These are phyloP conservation scores for Tauraco erythrolophus DNA, from an alignment of 2,113 vertebrate species.

Conservation along the genomic window DNA sequence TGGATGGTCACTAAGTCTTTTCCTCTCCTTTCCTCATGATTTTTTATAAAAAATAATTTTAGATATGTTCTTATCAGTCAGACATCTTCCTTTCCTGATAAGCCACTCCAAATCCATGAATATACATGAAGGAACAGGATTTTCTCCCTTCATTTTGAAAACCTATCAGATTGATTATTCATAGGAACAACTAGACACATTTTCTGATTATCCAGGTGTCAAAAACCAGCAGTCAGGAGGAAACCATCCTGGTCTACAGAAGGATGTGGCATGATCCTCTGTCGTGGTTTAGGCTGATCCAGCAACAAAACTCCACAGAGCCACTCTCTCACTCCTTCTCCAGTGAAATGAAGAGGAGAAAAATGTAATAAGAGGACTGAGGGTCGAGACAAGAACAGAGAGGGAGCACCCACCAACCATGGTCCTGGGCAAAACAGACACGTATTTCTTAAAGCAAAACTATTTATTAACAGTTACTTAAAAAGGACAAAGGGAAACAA, in stretches of 20 bases:
- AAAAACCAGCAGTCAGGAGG: neutral
- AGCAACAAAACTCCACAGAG: too few relatives aligned
- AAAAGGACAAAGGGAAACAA: too few relatives aligned
- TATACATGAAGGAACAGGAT: neutral
- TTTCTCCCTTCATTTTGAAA: neutral
- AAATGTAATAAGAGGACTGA: too few relatives aligned
- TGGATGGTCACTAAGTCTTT: neutral
- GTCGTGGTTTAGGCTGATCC: too few relatives aligned
- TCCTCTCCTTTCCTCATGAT: neutral
- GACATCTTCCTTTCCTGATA: neutral
- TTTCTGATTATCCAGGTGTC: neutral
- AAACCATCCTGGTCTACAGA: neutral
- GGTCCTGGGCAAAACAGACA: too few relatives aligned
- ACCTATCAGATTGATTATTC: neutral
- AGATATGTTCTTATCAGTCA: neutral
- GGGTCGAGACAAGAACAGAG: too few relatives aligned
- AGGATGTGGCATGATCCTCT: neutral
- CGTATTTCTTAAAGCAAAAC: too few relatives aligned
- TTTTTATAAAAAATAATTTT: neutral
- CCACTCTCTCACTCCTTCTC: too few relatives aligned
- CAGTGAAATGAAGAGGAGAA: too few relatives aligned
- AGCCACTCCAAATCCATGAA: neutral
- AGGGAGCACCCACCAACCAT: too few relatives aligned
- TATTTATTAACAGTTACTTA: too few relatives aligned
- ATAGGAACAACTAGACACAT: neutral